These are phyloP conservation scores for Opisthocomus hoazin DNA, from an alignment of 2,113 vertebrate genomes.

Conservation along the genomic window DNA sequence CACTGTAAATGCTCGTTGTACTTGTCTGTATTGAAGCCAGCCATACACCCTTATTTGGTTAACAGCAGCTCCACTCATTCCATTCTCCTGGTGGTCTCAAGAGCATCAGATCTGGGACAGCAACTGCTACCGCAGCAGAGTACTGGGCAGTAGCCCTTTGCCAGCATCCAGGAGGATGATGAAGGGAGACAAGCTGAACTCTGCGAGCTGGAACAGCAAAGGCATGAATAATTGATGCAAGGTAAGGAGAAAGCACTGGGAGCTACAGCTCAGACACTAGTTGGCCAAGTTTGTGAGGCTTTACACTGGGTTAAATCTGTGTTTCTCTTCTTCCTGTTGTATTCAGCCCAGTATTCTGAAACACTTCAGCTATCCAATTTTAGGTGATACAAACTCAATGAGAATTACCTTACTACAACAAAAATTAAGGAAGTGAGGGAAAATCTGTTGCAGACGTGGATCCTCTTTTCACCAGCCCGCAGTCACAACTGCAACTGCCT, in stretches of 20 bases:
- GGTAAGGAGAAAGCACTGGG: background rate
- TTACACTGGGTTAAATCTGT: background rate
- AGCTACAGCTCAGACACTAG: background rate
- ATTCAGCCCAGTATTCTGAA: background rate
- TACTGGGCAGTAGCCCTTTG: background rate
- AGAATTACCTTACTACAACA: accelerated
- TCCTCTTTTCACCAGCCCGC: background rate
- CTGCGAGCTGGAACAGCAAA: background rate
- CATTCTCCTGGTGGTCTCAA: background rate
- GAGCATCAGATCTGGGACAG: background rate
- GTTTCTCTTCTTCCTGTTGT: background rate
- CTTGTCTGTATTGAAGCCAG: background rate
- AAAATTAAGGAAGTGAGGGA: background rate
- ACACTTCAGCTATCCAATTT: background rate
- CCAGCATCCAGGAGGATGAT: background rate
- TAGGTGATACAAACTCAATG: background rate
- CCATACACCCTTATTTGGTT: background rate
- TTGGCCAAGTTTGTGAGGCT: background rate
- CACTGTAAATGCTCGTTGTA: background rate
- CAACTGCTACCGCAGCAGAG: background rate
- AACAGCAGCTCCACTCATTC: background rate
- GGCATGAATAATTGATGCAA: background rate
- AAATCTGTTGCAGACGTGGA: background rate
- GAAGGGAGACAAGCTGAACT: background rate
- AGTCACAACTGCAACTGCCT: background rate